A percentile compares a stretch with the other conserved stretches of the same genome.
Conservation (phyloP, 2,113 vertebrate species). For the Melospiza melodia region DNA sequence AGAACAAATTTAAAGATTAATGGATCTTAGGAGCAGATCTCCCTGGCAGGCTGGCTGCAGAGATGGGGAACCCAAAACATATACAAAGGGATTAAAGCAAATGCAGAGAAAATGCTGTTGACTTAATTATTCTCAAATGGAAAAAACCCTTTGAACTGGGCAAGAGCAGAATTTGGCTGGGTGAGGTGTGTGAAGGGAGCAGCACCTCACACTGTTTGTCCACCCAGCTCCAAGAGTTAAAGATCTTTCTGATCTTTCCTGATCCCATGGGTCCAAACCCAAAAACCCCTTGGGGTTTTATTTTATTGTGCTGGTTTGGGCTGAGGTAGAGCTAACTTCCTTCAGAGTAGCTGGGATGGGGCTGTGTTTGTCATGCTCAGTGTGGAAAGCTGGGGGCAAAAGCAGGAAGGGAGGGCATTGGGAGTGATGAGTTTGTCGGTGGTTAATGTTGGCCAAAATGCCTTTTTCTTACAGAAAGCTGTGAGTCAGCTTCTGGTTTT, state of each 20-base stretch:
- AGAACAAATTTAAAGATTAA: background rate
- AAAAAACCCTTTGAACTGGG: background rate
- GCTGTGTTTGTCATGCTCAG: background rate
- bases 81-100: background rate
- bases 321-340: background rate
- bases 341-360: background rate
- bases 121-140: background rate
- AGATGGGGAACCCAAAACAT: background rate
- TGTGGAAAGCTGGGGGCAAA: background rate
- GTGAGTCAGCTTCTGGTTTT: background rate
- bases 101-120: background rate
- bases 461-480: background rate
- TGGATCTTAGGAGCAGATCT: background rate
- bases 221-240: fast-evolving
- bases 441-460: background rate
- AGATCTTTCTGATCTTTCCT: background rate
- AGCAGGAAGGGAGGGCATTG: background rate
- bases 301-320: background rate
- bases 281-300: background rate
- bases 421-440: background rate
- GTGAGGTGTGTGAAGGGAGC: background rate
- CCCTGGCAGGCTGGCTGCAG: background rate
- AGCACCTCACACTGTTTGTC: background rate
- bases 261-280: fast-evolving
- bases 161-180: background rate